Percentiles rank a stretch among this genome's conserved stretches.
Conservation (phyloP, 2,113 vertebrate genomes). For the Sclerurus mexicanus region DNA sequence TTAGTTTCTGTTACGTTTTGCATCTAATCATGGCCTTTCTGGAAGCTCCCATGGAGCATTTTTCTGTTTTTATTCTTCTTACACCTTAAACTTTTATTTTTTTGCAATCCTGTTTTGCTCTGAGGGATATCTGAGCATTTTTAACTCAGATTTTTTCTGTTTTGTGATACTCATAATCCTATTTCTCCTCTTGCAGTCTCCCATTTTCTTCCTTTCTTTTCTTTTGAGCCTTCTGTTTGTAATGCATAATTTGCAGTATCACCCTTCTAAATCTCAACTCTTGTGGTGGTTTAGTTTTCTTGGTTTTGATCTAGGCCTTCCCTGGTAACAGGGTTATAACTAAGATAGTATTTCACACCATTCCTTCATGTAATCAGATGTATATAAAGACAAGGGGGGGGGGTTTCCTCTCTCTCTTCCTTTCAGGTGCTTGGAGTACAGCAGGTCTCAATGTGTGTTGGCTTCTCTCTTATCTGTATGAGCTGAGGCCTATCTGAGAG, state of each 20-base stretch:
- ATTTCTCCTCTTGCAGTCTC: neutral
- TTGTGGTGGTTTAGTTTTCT: no score
- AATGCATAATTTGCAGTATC: neutral
- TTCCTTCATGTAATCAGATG: no score
- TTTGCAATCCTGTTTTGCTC: neutral
- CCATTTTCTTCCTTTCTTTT: neutral
- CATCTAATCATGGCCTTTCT: neutral
- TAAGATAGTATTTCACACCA: no score
- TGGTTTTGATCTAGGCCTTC: no score
- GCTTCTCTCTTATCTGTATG: no score
- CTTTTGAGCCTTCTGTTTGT: neutral
- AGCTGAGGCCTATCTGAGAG: no score
- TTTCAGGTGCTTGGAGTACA: no score
- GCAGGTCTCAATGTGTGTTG: no score
- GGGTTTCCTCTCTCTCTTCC: no score
- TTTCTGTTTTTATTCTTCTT: neutral
- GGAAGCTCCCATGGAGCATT: neutral
- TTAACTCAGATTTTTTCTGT: neutral
- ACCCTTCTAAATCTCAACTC: neutral
- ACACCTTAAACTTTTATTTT: neutral
- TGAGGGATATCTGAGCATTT: neutral
- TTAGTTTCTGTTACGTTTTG: neutral
- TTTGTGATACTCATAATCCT: neutral
- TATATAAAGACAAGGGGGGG: no score
- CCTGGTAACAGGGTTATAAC: no score